A percentile compares a stretch with the other conserved stretches of the same genome.
Evolutionary conservation across 2,113 vertebrate genomes (phyloP).

Genomic region (Phaethon lepturus): DNA sequence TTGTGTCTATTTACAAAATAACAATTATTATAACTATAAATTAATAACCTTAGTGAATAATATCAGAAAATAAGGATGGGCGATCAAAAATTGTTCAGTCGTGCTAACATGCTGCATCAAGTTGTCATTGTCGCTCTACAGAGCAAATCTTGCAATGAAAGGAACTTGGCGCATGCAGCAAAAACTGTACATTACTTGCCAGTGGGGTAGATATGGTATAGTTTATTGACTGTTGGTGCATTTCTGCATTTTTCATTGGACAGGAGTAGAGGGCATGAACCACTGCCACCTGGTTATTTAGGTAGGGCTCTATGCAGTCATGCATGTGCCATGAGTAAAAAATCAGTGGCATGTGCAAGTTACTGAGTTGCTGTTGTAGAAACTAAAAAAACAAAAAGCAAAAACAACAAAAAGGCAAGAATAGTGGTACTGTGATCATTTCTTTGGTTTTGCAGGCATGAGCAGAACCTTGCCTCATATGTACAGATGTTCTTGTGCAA

Average conservation of each 20-base stretch:
- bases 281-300: not conserved
- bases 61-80: not conserved
- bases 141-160: not conserved
- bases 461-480: not conserved
- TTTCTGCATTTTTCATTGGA: not conserved
- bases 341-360: not conserved
- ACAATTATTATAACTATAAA: not conserved
- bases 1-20: not conserved
- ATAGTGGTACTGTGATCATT: not conserved
- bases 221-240: not conserved
- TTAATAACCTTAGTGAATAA: not conserved
- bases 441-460: not conserved
- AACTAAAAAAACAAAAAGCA: not conserved
- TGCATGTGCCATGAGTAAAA: accelerated
- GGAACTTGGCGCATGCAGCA: not conserved
- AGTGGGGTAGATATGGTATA: not conserved
- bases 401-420: not conserved
- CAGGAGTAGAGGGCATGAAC: not conserved
- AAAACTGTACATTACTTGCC: not conserved
- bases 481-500: not conserved
- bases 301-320: not conserved
- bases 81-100: not conserved
- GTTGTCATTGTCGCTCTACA: not conserved
- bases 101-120: not conserved
- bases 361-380: not conserved